A percentile compares a stretch with the other conserved stretches of the same genome.
These are phyloP conservation scores for Epizoanthus illoricatus DNA, from an alignment of 92 coral and sea anemone genomes.

Conservation along the genomic window DNA sequence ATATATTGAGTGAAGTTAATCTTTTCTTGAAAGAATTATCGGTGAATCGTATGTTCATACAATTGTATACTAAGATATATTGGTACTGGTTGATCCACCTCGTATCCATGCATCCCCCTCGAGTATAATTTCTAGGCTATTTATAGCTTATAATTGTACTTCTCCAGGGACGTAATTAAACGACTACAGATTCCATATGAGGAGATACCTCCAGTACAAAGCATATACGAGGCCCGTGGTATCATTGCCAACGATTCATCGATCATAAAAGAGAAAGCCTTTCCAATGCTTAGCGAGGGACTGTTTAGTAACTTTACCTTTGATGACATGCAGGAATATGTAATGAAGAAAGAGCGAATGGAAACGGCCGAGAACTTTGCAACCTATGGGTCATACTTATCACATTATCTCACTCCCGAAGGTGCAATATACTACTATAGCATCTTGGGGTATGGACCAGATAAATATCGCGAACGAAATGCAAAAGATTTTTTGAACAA, in stretches of 20 bases:
- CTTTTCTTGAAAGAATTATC: no score
- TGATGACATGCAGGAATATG: slow-evolving; percentile 1
- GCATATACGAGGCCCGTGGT: slow-evolving; percentile 6
- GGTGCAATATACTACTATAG: neutral
- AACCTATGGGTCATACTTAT: neutral
- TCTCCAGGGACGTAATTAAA: neutral
- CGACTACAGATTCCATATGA: slow-evolving; percentile 12
- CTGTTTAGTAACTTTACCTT: slow-evolving; percentile 10
- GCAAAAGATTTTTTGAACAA: neutral
- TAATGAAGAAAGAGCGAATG: neutral
- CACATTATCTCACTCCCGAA: slow-evolving; percentile 6
- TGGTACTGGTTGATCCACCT: no score
- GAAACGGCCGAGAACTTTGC: slow-evolving; percentile 2
- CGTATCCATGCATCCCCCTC: no score
- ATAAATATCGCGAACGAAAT: neutral
- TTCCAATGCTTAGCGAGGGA: slow-evolving; percentile 5
- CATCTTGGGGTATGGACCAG: slow-evolving; percentile 3
- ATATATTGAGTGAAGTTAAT: no score
- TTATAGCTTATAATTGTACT: no score
- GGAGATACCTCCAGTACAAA: neutral
- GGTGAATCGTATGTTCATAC: no score
- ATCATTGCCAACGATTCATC: slow-evolving; percentile 2
- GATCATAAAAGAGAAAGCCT: neutral
- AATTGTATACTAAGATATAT: no score
- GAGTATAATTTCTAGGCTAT: no score